Evolutionary conservation across 2,113 vertebrate species (phyloP).

Genomic region (Rhipidura dahli): DNA sequence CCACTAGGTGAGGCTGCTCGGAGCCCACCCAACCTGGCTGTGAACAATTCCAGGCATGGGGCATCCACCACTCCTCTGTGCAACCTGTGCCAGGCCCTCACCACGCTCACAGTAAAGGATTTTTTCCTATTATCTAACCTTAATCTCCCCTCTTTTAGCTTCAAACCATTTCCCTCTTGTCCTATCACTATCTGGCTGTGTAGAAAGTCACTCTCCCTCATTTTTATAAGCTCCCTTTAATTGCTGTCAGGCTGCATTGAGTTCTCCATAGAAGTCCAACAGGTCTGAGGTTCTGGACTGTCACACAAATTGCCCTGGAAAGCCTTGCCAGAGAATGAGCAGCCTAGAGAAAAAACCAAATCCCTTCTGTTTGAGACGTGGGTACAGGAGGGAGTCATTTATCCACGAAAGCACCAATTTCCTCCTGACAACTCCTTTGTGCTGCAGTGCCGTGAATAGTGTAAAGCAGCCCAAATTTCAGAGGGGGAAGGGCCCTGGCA

Average conservation of each 20-base stretch:
- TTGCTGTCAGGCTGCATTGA: not conserved
- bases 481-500: not conserved
- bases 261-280: not conserved
- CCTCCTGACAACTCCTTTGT: not conserved
- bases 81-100: not conserved
- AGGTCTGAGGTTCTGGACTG: not conserved
- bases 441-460: accelerated
- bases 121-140: not conserved
- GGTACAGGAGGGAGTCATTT: not conserved
- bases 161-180: not conserved
- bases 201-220: not conserved
- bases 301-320: not conserved
- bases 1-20: not conserved
- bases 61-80: not conserved
- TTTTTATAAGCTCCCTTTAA: not conserved
- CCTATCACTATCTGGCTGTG: not conserved
- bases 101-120: not conserved
- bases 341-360: not conserved
- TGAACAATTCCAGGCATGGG: not conserved
- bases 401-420: not conserved
- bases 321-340: not conserved
- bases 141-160: not conserved
- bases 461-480: not conserved
- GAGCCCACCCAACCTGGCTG: not conserved
- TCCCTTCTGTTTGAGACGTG: not conserved